Conservation (phyloP, 1,140 invertebrate genomes). For the Pentalonia nigronervosa region DNA sequence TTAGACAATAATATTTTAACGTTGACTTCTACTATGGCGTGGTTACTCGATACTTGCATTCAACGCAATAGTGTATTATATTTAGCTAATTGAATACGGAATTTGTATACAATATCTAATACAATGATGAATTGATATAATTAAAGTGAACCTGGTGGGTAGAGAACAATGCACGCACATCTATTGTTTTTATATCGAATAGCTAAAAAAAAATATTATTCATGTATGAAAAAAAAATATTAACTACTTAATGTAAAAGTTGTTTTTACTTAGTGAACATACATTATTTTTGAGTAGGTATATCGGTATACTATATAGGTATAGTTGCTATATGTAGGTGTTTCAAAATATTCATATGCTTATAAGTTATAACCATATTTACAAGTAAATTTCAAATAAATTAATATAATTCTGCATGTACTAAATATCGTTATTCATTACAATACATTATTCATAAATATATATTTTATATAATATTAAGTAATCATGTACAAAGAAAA, state of each 20-base stretch:
- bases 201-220: neutral
- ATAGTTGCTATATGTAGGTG: neutral
- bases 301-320: neutral
- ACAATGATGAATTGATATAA: constrained; percentile 30
- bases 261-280: neutral
- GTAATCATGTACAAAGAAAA: neutral
- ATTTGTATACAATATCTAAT: neutral
- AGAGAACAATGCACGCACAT: neutral
- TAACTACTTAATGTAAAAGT: neutral
- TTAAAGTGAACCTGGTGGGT: neutral
- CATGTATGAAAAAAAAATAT: neutral
- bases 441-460: neutral
- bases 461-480: neutral
- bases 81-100: constrained; percentile 26
- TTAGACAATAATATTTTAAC: neutral
- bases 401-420: neutral
- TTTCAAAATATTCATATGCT: neutral
- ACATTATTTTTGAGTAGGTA: neutral
- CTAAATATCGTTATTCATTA: too few species aligned
- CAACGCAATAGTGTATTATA: neutral
- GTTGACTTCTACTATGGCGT: neutral
- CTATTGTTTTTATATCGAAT: neutral
- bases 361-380: neutral
- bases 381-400: neutral
- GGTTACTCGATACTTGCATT: neutral